phyloP scores from a whole-genome alignment of 2,888 invertebrate species.

The Sarcophaga rosellei region DNA sequence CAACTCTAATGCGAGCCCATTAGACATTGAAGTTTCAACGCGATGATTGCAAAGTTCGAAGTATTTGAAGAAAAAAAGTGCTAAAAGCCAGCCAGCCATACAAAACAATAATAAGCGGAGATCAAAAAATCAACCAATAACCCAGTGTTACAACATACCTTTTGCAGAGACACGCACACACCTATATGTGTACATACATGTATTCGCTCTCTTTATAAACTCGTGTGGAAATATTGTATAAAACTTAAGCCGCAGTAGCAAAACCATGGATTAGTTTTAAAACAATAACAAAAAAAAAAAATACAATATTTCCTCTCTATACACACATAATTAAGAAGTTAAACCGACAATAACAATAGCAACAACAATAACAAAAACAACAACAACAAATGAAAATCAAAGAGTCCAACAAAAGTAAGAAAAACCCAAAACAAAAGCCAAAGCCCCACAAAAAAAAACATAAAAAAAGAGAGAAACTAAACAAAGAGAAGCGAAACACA shows the following conservation, averaged over 20 bases:
- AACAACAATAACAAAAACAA: slow-evolving; percentile 31
- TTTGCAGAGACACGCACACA: no score
- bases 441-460: slow-evolving; percentile 9
- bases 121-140: slow-evolving; percentile 26
- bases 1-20: no score
- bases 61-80: slow-evolving; percentile 36
- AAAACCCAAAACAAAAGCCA: slow-evolving; percentile 36
- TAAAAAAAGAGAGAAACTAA: background rate
- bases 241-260: slow-evolving; percentile 12
- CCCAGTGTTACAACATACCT: slow-evolving; percentile 1
- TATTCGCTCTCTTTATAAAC: background rate
- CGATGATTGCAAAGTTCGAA: slow-evolving; percentile 55
- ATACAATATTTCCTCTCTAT: background rate
- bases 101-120: background rate
- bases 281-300: slow-evolving; percentile 18
- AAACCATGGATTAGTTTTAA: slow-evolving; percentile 24
- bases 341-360: background rate
- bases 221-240: background rate
- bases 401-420: slow-evolving; percentile 29
- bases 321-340: background rate
- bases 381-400: slow-evolving; percentile 24
- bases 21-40: no score
- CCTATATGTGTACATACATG: no score
- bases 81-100: slow-evolving; percentile 38
- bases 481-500: slow-evolving; percentile 23